These are phyloP conservation scores for Drosophila equinoxialis DNA, from an alignment of 1,140 invertebrate species.

Conservation along the genomic window DNA sequence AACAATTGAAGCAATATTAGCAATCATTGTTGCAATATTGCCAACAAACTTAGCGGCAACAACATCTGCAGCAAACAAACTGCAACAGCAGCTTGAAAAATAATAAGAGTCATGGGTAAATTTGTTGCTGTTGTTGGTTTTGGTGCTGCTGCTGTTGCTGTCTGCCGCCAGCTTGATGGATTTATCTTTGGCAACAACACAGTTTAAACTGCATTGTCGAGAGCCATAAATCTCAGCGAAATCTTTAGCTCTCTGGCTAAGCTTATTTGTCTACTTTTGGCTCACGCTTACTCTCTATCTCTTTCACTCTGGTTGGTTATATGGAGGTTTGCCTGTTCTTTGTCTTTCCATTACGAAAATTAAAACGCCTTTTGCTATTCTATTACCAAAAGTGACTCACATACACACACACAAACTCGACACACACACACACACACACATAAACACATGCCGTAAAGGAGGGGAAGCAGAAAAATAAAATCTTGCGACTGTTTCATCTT, in stretches of 20 bases:
- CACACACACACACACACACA: constrained; percentile 35
- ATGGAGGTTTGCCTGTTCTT: constrained; percentile 32
- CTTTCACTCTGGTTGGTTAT: constrained; percentile 10
- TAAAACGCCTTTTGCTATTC: constrained; percentile 71
- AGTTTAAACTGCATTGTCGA: constrained; percentile 72
- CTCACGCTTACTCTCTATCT: constrained; percentile 24
- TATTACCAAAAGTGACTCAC: constrained; percentile 78
- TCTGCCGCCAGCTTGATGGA: constrained; percentile 40
- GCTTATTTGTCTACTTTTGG: constrained; percentile 65
- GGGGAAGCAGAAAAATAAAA: constrained; percentile 12
- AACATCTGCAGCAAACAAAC: too few species aligned
- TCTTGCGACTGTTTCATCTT: constrained; percentile 19
- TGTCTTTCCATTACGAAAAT: constrained; percentile 80
- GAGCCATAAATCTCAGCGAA: constrained; percentile 64
- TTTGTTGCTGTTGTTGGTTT: constrained; percentile 25
- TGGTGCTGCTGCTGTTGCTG: not conserved
- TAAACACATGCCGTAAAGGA: constrained; percentile 9
- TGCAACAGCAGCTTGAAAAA: constrained; percentile 32
- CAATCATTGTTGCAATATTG: constrained; percentile 2
- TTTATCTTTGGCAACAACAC: constrained; percentile 69
- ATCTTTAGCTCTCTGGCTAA: constrained; percentile 52
- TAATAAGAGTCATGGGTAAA: constrained; percentile 79
- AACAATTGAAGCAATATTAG: constrained; percentile 5
- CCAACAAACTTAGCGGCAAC: constrained; percentile 1
- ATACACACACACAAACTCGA: not conserved